These are phyloP conservation scores for Podarcis cretensis DNA, from an alignment of 2,113 vertebrate genomes.

Conservation along the genomic window DNA sequence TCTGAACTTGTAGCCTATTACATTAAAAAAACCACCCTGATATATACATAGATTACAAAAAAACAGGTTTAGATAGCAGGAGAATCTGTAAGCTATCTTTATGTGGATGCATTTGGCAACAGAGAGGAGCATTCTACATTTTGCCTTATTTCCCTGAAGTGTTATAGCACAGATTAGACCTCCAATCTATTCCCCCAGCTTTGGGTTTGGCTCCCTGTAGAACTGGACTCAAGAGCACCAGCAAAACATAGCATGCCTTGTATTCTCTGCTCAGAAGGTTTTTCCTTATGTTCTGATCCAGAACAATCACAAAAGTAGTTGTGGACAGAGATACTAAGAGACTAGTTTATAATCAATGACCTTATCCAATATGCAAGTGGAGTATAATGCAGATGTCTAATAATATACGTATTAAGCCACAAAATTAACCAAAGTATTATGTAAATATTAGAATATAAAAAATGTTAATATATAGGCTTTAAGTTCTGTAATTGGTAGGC, in stretches of 20 bases:
- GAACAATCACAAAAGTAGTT: neutral
- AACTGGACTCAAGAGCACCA: neutral
- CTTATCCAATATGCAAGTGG: neutral
- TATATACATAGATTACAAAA: neutral
- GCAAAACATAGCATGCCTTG: neutral
- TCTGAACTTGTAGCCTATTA: neutral
- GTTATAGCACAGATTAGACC: neutral
- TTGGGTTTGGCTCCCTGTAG: neutral
- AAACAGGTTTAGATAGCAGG: neutral
- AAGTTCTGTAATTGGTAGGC: neutral
- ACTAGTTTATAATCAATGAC: neutral
- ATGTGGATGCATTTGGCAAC: neutral
- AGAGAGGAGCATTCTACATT: neutral
- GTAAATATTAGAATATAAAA: neutral
- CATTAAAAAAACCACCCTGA: neutral
- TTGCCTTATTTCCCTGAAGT: neutral
- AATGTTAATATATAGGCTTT: neutral
- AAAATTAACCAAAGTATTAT: neutral
- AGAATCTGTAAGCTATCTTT: neutral
- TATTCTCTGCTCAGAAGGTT: neutral
- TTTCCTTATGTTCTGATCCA: neutral
- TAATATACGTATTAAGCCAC: neutral
- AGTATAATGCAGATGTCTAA: neutral
- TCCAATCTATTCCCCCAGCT: neutral
- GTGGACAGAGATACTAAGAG: neutral